Evolutionary conservation across 1,140 invertebrate genomes (phyloP).

Genomic region (Drosophila navojoa): DNA sequence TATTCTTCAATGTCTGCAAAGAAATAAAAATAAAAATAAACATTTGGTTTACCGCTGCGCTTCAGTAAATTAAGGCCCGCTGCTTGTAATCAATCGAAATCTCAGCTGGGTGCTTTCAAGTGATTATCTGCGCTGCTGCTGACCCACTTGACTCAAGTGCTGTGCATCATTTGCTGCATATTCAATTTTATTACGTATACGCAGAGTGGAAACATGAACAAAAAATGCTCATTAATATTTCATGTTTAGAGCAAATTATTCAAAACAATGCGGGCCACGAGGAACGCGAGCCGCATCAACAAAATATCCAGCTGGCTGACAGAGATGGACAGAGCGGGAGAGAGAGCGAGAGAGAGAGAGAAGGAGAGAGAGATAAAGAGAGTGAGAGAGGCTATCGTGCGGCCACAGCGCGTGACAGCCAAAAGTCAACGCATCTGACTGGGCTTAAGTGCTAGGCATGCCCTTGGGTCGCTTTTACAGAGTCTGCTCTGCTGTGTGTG

Average conservation of each 20-base stretch:
- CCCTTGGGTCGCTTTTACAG: constrained; percentile 13
- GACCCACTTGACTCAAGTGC: constrained; percentile 26
- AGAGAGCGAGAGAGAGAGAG: too few species aligned
- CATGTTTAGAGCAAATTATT: constrained; percentile 77
- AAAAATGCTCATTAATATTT: constrained; percentile 76
- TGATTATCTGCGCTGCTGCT: constrained; percentile 52
- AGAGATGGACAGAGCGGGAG: background rate
- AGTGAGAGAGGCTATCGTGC: constrained; percentile 30
- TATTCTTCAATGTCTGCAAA: too few species aligned
- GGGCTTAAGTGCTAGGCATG: constrained; percentile 42
- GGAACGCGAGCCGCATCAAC: constrained; percentile 64
- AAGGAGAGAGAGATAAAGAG: background rate
- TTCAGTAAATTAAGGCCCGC: constrained; percentile 5
- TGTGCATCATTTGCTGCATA: constrained; percentile 69
- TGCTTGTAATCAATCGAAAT: constrained; percentile 30
- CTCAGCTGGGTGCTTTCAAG: constrained; percentile 46
- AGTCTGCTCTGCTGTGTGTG: constrained; percentile 3
- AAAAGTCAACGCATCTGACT: constrained; percentile 49
- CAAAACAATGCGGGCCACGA: constrained; percentile 69
- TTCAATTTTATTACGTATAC: constrained; percentile 74
- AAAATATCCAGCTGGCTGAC: constrained; percentile 36
- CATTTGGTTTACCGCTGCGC: background rate
- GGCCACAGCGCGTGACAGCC: constrained; percentile 46
- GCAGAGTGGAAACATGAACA: constrained; percentile 40
- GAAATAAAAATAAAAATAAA: too few species aligned